Conservation (phyloP, 2,797 vertebrate species). For the Dendrocincla tyrannina region DNA sequence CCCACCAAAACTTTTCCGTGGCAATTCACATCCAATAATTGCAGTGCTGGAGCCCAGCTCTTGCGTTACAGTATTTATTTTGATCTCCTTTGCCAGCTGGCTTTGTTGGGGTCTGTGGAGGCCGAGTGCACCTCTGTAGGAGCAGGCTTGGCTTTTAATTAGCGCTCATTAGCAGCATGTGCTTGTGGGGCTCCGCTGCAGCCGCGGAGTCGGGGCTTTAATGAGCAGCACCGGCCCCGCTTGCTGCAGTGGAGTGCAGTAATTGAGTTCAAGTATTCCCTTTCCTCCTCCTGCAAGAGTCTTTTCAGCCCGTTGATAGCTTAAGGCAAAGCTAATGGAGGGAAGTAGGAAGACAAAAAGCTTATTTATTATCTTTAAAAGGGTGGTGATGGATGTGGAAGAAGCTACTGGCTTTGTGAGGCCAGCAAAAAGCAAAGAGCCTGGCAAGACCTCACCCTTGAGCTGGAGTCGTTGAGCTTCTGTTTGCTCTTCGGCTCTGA, state of each 20-base stretch:
- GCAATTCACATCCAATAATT: neutral
- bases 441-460: neutral
- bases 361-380: constrained; percentile 30
- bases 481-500: neutral
- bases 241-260: neutral
- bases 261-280: constrained; percentile 61
- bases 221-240: neutral
- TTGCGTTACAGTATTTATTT: constrained; percentile 24
- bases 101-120: constrained; percentile 20
- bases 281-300: constrained; percentile 8
- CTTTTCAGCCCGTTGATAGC: constrained; percentile 38
- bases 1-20: neutral
- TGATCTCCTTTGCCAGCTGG: neutral
- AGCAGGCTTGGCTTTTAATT: constrained; percentile 50
- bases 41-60: neutral
- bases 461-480: neutral
- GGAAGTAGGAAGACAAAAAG: constrained; percentile 32
- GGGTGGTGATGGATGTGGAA: neutral
- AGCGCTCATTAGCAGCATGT: constrained; percentile 30
- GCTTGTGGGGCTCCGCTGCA: neutral
- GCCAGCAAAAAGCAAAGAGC: neutral
- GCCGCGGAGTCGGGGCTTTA: neutral
- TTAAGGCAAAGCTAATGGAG: constrained; percentile 41
- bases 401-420: neutral
- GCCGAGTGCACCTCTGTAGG: neutral